These are phyloP conservation scores for Lophotis ruficrista DNA, from an alignment of 2,113 vertebrate species.

Conservation along the genomic window DNA sequence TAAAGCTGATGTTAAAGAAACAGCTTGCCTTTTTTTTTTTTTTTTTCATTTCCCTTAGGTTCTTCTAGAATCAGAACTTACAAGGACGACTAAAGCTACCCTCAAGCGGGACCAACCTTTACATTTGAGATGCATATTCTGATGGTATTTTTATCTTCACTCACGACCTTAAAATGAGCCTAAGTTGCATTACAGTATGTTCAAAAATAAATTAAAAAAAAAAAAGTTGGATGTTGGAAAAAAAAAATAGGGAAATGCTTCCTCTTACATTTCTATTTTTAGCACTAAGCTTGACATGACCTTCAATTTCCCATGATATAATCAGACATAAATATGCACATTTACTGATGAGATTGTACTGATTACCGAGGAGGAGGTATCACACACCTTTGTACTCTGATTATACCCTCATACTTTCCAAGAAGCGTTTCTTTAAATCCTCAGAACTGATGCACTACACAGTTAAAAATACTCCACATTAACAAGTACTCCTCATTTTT, in stretches of 20 bases:
- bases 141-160: not conserved
- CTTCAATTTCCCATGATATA: constrained; percentile 49
- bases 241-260: not conserved
- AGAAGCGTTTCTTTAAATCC: not conserved
- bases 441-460: not conserved
- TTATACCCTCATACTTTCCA: not conserved
- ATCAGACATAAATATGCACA: not conserved
- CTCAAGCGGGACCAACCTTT: not conserved
- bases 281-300: not conserved
- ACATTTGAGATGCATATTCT: not conserved
- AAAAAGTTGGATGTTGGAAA: not conserved
- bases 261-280: constrained; percentile 21
- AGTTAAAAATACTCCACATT: not conserved
- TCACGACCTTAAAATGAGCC: not conserved
- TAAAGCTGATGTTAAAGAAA: not conserved
- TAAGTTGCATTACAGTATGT: not conserved
- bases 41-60: not conserved
- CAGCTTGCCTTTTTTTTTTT: not conserved
- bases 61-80: not conserved
- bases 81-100: not conserved
- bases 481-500: too few species aligned
- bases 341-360: not conserved
- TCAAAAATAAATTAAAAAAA: not conserved
- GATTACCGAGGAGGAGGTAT: not conserved
- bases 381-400: not conserved